These are phyloP conservation scores for Ceramica pisi DNA, from an alignment of 2,888 invertebrate genomes.

Conservation along the genomic window DNA sequence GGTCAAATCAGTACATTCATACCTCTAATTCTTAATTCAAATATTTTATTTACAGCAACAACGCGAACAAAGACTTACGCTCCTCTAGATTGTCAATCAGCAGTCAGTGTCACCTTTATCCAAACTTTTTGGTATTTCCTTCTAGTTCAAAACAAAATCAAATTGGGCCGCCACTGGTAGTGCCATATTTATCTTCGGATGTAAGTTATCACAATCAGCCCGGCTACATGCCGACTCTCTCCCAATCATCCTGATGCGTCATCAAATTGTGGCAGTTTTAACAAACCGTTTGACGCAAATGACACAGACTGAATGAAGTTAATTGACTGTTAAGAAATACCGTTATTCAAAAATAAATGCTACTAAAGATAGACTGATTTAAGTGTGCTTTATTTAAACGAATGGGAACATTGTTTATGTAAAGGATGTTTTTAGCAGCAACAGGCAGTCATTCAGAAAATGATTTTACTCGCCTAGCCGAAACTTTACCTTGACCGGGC, in stretches of 20 bases:
- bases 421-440: not conserved
- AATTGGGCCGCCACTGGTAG: not conserved
- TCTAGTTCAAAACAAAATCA: not conserved
- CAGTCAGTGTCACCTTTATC: not conserved
- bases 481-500: too few relatives aligned
- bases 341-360: constrained; percentile 16
- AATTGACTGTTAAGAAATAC: constrained; percentile 32
- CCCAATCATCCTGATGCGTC: constrained; percentile 37
- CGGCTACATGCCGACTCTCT: not conserved
- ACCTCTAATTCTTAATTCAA: too few relatives aligned
- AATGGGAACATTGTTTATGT: constrained; percentile 1
- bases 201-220: not conserved
- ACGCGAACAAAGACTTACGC: too few relatives aligned
- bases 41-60: too few relatives aligned
- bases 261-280: constrained; percentile 27
- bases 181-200: not conserved
- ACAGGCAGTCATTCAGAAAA: not conserved
- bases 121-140: not conserved
- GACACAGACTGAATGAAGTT: constrained; percentile 35
- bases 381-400: not conserved
- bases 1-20: too few relatives aligned
- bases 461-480: not conserved
- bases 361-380: constrained; percentile 18
- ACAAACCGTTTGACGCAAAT: constrained; percentile 28
- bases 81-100: too few relatives aligned